phyloP scores from a whole-genome alignment of 2,113 vertebrate genomes.

The human region DNA sequence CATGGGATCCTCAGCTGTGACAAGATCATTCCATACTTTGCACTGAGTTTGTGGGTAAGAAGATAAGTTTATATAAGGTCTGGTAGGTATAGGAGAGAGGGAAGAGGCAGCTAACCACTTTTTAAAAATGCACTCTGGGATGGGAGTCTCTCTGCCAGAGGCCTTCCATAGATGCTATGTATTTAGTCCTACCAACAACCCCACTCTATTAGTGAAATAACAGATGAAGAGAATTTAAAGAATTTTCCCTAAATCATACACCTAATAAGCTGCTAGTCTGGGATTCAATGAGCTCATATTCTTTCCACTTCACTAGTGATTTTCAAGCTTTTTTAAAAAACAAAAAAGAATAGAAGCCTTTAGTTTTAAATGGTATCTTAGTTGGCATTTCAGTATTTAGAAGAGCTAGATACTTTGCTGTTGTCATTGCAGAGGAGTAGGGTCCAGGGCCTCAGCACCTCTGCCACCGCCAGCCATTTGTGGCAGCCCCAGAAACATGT shows the following conservation, averaged over 20 bases:
- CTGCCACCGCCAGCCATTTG: accelerated
- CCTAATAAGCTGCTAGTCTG: not conserved
- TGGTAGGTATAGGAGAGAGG: not conserved
- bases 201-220: not conserved
- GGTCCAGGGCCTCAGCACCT: not conserved
- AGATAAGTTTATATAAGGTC: not conserved
- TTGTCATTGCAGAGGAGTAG: not conserved
- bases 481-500: not conserved
- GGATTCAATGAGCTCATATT: not conserved
- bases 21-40: not conserved
- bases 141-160: not conserved
- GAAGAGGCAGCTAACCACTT: not conserved
- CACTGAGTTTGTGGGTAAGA: not conserved
- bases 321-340: not conserved
- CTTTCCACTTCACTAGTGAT: not conserved
- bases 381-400: not conserved
- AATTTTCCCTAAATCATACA: not conserved
- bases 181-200: not conserved
- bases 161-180: not conserved
- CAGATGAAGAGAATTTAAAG: not conserved
- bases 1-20: not conserved
- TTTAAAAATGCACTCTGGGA: accelerated
- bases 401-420: not conserved
- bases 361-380: not conserved
- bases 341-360: not conserved